Evolutionary conservation across 2,888 invertebrate species (phyloP).

Genomic region (Bibio marci): DNA sequence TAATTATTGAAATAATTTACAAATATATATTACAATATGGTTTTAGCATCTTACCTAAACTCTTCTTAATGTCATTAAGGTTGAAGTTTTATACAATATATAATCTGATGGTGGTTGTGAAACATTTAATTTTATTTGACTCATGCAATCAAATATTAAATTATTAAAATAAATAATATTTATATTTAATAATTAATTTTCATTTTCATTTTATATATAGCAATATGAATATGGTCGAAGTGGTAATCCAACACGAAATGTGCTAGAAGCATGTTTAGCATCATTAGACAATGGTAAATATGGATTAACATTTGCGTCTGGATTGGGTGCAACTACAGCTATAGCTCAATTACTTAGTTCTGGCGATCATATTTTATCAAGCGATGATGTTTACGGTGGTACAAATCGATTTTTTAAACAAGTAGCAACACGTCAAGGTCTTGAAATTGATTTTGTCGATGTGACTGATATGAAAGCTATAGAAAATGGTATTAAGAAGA

Average conservation of each 20-base stretch:
- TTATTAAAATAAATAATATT: too few species aligned
- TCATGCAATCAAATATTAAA: too few species aligned
- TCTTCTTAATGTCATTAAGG: too few species aligned
- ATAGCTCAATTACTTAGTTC: constrained; percentile 53
- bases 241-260: constrained; percentile 85
- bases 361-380: constrained; percentile 82
- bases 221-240: constrained; percentile 85
- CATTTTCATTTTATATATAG: too few species aligned
- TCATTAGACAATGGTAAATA: constrained; percentile 77
- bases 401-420: constrained; percentile 60
- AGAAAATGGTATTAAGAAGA: constrained; percentile 50
- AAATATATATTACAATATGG: too few species aligned
- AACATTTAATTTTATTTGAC: too few species aligned
- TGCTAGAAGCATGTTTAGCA: constrained; percentile 78
- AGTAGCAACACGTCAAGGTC: constrained; percentile 45
- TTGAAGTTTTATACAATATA: too few species aligned
- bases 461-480: constrained; percentile 48
- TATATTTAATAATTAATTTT: too few species aligned
- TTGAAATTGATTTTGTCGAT: constrained; percentile 64
- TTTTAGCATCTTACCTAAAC: too few species aligned
- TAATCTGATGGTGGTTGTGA: too few species aligned
- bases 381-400: constrained; percentile 92
- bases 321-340: constrained; percentile 70
- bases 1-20: too few species aligned
- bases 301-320: constrained; percentile 72